Evolutionary conservation across 2,888 invertebrate species (phyloP), one percentile per base, ranked within the genome.

Genomic region (Drosophila hamatofila): DNA sequence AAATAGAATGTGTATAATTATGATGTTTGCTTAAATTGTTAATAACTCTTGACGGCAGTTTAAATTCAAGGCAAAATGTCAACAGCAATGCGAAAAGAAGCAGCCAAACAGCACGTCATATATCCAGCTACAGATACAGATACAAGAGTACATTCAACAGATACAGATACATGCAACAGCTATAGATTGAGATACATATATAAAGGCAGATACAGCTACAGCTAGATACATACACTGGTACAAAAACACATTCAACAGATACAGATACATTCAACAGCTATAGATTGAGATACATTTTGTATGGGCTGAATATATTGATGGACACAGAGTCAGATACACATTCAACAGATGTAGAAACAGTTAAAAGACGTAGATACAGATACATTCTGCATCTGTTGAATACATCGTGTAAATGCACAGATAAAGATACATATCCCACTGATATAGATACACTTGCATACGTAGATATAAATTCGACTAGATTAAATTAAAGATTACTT

Each of bases 1-100:
- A 79, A 77, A 79, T 60, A 57, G 42, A 62, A 57, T 65, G n/a
- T 52, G 0, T 59, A 37, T 35, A 48, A 64, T 56, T 57, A 44
- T 21, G 27, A 37, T 87, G 76, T 87, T 87, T 76, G 60, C 63
- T 55, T 58, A 75, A 78, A 86, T 72, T 87, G 78, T 83, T 81
- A 89, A 78, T 80, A 81, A 66, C 64, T 66, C 55, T 57, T 21
- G 63, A 48, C 33, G 23, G 37, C 39, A 46, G 35, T 41, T 63
- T 41, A 72, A 33, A 39, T 23, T 41, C 56, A 80, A 71, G 71
- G 67, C 61, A 35, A 78, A 70, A 60, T 76, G 80, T 75, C 85
- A 75, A 75, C 46, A 72, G 61, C 55, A 48, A 39, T 42, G 57
- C 55, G 41, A 46, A 58, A 66, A 55, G 35, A 49, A 72, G 44